Base-by-base conservation (phyloP, 1,140 invertebrate species). In the Aphis craccivora region DNA sequence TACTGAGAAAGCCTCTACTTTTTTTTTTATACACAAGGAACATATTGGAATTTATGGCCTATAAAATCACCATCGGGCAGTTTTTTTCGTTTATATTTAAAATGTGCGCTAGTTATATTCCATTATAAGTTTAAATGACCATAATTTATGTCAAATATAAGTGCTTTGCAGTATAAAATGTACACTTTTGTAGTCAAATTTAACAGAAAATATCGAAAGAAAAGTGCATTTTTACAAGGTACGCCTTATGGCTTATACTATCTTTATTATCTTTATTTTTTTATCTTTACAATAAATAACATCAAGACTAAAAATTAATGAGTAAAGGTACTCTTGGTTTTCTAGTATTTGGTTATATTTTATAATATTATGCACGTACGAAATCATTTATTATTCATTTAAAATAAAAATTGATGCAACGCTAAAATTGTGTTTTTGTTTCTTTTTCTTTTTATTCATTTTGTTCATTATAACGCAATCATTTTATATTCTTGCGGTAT, bases 81-180 rank as follows among this genome's bases (percentile, higher is more conserved):
- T 89, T 89, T 84, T 89, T 25, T 89, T 53, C 48, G 48, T 89
- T 53, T 37, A 53, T 55, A 22, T 89, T 37, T 89, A 55, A 89
- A 89, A 89, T 89, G 88, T 89, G n/a, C 84, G n/a, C 84, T 40
- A 89, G 88, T 89, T 89, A 89, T 89, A 89, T 89, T 89, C 88
- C 88, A 89, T 89, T 89, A 89, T 89, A 89, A 89, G 88, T 89
- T 89, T 55, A 89, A 89, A 89, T 89, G 35, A 55, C 35, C 48
- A 89, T 89, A 89, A 89, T 89, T 89, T 89, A 89, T 89, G 88
- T 89, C 51, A 55, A 25, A 55, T 89, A 3, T 89, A 89, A 89
- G 51, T 40, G 88, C 88, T 89, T 25, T 2, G 35, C 14, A 40
- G 51, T 89, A 89, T 89, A 55, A 89, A 89, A 55, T 25, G 48